These are phyloP conservation scores for Leptopilina boulardi DNA, from an alignment of 1,140 invertebrate genomes.

Conservation along the genomic window DNA sequence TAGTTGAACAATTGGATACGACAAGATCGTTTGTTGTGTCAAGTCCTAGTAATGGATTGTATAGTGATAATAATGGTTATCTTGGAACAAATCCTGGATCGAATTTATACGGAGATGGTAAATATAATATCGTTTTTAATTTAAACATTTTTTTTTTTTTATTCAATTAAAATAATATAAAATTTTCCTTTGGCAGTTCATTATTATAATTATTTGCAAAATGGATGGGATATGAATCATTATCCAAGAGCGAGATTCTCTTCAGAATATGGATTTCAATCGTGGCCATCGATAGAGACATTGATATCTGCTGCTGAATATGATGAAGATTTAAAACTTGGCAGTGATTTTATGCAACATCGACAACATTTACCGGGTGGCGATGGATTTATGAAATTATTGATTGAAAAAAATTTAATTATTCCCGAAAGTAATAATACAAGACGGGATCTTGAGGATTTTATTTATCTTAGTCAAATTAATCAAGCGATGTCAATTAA, in stretches of 20 bases:
- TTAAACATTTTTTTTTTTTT: constrained; percentile 11
- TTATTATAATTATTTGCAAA: constrained; percentile 91
- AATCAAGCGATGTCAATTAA: constrained; percentile 92
- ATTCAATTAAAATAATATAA: too few species aligned
- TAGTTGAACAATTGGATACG: constrained; percentile 81
- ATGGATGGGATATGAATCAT: constrained; percentile 87
- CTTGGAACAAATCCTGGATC: constrained; percentile 87
- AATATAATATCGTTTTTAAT: constrained; percentile 32
- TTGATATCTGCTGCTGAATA: constrained; percentile 77
- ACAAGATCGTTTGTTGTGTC: constrained; percentile 86
- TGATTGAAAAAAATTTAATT: constrained; percentile 80
- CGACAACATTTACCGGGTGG: constrained; percentile 90
- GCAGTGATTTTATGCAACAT: constrained; percentile 81
- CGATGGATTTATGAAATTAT: constrained; percentile 78
- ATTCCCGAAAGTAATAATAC: constrained; percentile 76
- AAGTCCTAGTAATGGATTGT: constrained; percentile 93
- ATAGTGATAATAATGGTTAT: constrained; percentile 86
- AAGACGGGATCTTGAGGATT: constrained; percentile 74
- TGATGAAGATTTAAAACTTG: constrained; percentile 78
- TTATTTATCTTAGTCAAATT: constrained; percentile 86
- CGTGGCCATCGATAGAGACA: constrained; percentile 84
- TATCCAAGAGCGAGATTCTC: constrained; percentile 91
- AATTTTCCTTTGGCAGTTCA: constrained; percentile 81
- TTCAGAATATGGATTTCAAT: constrained; percentile 97
- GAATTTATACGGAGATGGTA: constrained; percentile 91